Evolutionary conservation across 2,113 vertebrate genomes (phyloP).

Genomic region (human (Homo sapiens)): DNA sequence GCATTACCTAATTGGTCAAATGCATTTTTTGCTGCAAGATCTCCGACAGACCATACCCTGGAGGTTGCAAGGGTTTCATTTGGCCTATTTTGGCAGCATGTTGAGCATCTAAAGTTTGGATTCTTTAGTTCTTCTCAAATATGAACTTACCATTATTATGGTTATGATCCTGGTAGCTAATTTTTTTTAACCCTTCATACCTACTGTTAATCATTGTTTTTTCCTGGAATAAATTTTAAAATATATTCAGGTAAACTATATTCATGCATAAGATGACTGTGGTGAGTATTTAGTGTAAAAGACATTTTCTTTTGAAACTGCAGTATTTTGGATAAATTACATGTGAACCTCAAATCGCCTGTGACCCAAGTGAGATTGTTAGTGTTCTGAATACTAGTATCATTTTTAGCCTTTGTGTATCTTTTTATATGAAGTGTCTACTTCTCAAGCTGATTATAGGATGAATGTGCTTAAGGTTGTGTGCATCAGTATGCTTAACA

Average conservation of each 20-base stretch:
- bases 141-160: not conserved
- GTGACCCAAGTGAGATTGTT: not conserved
- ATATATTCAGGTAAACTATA: not conserved
- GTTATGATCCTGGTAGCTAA: not conserved
- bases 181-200: not conserved
- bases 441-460: not conserved
- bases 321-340: not conserved
- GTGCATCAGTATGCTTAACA: not conserved
- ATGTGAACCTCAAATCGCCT: not conserved
- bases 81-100: not conserved
- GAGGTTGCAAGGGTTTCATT: not conserved
- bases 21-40: not conserved
- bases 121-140: not conserved
- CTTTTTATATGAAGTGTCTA: not conserved
- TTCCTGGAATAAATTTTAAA: conserved; percentile 14
- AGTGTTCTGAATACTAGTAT: not conserved
- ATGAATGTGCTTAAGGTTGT: not conserved
- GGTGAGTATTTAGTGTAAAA: not conserved
- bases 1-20: not conserved
- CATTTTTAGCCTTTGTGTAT: not conserved
- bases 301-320: conserved; percentile 13
- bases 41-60: not conserved
- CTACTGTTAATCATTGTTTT: not conserved
- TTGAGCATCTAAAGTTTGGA: not conserved
- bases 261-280: not conserved